A percentile compares a stretch with the other conserved stretches of the same genome.
Evolutionary conservation across 2,113 vertebrate genomes (phyloP).

Genomic region (Bujurquina vittata): DNA sequence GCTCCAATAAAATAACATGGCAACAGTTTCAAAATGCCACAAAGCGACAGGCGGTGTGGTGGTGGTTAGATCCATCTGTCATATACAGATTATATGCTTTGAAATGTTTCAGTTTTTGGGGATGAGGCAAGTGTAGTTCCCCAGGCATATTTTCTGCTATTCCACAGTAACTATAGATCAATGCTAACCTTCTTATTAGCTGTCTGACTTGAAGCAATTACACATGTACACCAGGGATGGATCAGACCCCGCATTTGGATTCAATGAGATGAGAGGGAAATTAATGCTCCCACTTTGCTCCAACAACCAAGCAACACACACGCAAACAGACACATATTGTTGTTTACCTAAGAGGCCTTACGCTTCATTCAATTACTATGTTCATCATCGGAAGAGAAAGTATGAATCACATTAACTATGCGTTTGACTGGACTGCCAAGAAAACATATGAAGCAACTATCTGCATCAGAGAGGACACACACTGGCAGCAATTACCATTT

Average conservation of each 20-base stretch:
- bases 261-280: not conserved
- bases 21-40: not conserved
- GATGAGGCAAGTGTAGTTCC: not conserved
- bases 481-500: not conserved
- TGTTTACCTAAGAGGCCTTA: not conserved
- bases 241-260: not conserved
- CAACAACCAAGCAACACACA: not conserved
- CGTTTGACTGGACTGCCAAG: not conserved
- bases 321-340: not conserved
- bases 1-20: too few relatives aligned
- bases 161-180: conserved; percentile 36
- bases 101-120: fast-evolving
- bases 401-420: conserved; percentile 21
- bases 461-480: not conserved
- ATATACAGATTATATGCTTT: not conserved
- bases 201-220: conserved; percentile 43
- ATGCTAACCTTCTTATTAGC: conserved; percentile 45
- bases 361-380: not conserved
- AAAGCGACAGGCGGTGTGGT: not conserved
- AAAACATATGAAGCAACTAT: conserved; percentile 4
- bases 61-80: not conserved
- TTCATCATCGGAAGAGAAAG: not conserved
- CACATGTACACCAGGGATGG: conserved; percentile 17
- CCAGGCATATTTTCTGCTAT: not conserved
- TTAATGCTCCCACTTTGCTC: not conserved